Base-by-base conservation (phyloP, 2,888 invertebrate species). In the Hybos culiciformis region DNA sequence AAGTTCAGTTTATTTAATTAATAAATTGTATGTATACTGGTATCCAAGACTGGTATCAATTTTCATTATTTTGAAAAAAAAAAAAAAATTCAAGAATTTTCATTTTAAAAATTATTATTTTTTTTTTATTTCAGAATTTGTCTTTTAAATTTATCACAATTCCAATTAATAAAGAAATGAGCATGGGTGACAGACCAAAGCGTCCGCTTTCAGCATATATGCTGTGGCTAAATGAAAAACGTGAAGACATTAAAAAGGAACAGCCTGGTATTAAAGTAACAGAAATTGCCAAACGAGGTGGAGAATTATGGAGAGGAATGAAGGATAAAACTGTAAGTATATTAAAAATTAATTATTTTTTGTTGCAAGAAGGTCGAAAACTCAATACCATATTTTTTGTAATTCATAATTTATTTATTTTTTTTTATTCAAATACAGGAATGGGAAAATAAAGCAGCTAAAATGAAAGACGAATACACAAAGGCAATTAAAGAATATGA, bases 251-350 rank as follows among this genome's bases (percentile, higher is more conserved):
- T 51, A 96, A 94, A 67, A 71, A 80, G 26, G 87, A 92, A 40
- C 78, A 87, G 70, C 93, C 96, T 21, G 92, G 91, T 48, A 81
- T 92, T 49, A 79, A 82, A 58, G 79, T 97, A 20, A 88, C 90
- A 8, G 97, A 97, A 59, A 79, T 96, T 47, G 83, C 92, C 33
- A 94, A 92, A 69, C 90, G 87, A 59, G 96, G 83, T 45, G 96
- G 96, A 39, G 93, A 96, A 71, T 71, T 91, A 70, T 98, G 97
- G 97, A 83, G 85, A 57, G 80, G 78, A 47, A 70, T 94, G 62
- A 82, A 81, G 57, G 87, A 90, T 58, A 92, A 91, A 71, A 76
- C 81, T 48, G 85, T 85, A 68, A 69, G 76, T 66, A 23, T 11
- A 24, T 19, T 29, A 44, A 36, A 5, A 33, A 32, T 4, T 4